Percentiles rank a stretch among this genome's conserved stretches.
phyloP scores from a whole-genome alignment of 2,888 invertebrate species.

The Amphiduros pacificus region DNA sequence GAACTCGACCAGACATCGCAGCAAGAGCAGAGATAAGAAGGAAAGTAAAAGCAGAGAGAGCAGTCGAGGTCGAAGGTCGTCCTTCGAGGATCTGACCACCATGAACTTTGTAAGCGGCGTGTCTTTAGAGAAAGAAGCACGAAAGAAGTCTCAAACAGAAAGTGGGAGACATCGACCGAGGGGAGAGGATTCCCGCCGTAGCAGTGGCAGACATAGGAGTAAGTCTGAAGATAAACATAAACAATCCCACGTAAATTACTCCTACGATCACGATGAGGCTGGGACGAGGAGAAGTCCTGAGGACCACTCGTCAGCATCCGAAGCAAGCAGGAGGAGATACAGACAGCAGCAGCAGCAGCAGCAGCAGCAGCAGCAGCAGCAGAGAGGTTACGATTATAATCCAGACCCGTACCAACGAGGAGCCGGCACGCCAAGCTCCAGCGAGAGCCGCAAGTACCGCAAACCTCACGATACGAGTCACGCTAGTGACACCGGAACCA shows the following conservation, averaged over 20 bases:
- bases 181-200: no score
- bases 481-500: neutral
- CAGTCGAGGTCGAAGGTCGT: constrained; percentile 1
- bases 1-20: neutral
- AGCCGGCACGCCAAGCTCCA: neutral
- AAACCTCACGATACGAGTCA: neutral
- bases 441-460: neutral
- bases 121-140: neutral
- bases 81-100: constrained; percentile 9
- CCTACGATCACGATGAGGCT: neutral
- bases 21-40: neutral
- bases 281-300: no score
- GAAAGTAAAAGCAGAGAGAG: neutral
- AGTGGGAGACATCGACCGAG: neutral
- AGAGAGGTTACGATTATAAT: neutral
- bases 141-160: neutral
- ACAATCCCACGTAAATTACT: neutral
- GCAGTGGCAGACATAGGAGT: no score
- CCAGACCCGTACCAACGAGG: no score
- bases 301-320: no score
- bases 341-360: neutral
- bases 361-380: neutral
- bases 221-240: no score
- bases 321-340: neutral
- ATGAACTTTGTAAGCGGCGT: constrained; percentile 12